These are phyloP conservation scores for Ivindomyrus marchei DNA, from an alignment of 2,113 vertebrate species.

Conservation along the genomic window DNA sequence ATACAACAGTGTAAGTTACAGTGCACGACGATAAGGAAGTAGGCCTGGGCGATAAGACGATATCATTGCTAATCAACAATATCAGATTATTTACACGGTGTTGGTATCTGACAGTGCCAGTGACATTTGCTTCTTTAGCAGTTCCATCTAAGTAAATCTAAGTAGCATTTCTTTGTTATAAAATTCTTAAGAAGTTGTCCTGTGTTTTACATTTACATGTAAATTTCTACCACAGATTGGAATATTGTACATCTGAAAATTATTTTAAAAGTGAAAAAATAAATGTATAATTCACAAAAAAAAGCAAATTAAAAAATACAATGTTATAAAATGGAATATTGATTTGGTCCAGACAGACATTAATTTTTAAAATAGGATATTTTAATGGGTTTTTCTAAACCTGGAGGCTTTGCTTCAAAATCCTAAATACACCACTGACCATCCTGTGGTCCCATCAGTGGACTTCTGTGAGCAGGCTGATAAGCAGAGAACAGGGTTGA, in stretches of 20 bases:
- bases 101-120: not conserved
- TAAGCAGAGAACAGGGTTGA: conserved; percentile 27
- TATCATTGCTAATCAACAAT: not conserved
- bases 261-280: not conserved
- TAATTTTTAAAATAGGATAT: conserved; percentile 35
- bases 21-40: not conserved
- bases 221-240: not conserved
- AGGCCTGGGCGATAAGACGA: not conserved
- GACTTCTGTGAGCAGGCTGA: conserved; percentile 22
- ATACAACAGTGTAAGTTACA: not conserved
- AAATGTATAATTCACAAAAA: not conserved
- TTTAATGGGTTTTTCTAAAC: conserved; percentile 28
- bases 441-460: conserved; percentile 18
- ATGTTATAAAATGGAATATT: not conserved
- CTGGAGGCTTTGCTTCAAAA: conserved; percentile 32
- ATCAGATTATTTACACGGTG: not conserved
- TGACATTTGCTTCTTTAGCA: not conserved
- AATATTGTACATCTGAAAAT: not conserved
- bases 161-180: not conserved
- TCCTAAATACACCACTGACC: conserved; percentile 23
- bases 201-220: not conserved
- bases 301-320: conserved; percentile 12
- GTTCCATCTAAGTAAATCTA: not conserved
- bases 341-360: conserved; percentile 20
- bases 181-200: not conserved